A percentile compares a stretch with the other conserved stretches of the same genome.
These are phyloP conservation scores for Ptychodera flava DNA, from an alignment of 35 echinoderm and acorn worm species.

Conservation along the genomic window DNA sequence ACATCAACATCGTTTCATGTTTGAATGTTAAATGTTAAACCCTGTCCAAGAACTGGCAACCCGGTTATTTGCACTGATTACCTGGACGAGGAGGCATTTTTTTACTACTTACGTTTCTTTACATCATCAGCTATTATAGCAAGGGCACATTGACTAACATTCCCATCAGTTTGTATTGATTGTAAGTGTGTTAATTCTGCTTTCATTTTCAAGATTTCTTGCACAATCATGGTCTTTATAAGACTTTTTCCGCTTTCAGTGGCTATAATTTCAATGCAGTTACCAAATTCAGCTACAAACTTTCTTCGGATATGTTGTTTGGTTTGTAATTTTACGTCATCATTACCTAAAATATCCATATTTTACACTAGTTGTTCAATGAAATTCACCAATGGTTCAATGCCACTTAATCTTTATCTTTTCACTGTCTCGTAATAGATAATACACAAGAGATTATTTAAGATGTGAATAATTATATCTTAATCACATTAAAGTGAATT, in stretches of 20 bases:
- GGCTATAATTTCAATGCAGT: background rate
- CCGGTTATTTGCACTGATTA: background rate
- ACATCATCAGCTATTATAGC: background rate
- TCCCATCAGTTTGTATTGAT: background rate
- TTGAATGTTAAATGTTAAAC: constrained; percentile 25
- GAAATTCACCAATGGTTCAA: background rate
- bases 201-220: background rate
- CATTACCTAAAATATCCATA: background rate
- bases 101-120: background rate
- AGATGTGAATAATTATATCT: no score
- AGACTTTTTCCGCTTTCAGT: background rate
- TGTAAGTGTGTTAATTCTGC: background rate
- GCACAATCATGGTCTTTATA: background rate
- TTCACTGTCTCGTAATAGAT: no score
- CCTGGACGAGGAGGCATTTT: background rate
- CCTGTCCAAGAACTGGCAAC: constrained; percentile 37
- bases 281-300: background rate
- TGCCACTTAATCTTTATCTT: no score
- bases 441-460: no score
- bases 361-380: background rate
- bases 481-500: no score
- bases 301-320: background rate
- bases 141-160: background rate
- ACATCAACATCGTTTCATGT: background rate
- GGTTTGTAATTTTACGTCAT: background rate